A percentile compares a stretch with the other conserved stretches of the same genome.
Evolutionary conservation across 2,113 vertebrate genomes (phyloP).

Genomic region (Phaethornis superciliosus): DNA sequence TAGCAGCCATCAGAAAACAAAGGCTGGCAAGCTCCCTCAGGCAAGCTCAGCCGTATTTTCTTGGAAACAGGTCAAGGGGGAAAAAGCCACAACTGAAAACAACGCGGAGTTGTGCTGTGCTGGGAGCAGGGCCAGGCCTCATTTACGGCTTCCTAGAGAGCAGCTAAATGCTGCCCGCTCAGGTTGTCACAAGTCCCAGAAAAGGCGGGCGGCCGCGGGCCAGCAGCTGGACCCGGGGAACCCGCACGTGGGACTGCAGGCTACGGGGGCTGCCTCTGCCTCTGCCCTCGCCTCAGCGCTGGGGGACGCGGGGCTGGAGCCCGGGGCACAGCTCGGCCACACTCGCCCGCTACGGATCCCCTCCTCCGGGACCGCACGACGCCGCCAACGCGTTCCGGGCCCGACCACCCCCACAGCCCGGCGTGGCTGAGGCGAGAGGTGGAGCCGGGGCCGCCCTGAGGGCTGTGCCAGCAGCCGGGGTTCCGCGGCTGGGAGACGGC

Average conservation of each 20-base stretch:
- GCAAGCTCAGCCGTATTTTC: not conserved
- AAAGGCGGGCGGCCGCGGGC: not conserved
- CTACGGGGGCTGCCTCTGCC: too few species aligned
- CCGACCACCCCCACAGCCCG: not conserved
- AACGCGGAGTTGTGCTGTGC: not conserved
- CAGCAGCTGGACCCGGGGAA: not conserved
- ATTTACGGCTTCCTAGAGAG: conserved; percentile 25
- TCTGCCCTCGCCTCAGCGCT: too few species aligned
- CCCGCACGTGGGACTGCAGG: not conserved
- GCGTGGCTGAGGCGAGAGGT: not conserved
- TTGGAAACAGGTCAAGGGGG: conserved; percentile 32
- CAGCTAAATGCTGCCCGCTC: not conserved
- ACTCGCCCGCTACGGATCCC: not conserved
- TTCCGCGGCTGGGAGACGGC: too few species aligned
- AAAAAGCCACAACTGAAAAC: not conserved
- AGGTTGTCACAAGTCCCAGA: not conserved
- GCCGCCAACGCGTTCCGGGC: too few species aligned
- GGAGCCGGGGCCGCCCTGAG: not conserved
- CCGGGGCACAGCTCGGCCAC: not conserved
- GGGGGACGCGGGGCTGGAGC: not conserved
- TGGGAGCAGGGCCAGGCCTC: not conserved
- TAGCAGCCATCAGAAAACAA: conserved; percentile 15
- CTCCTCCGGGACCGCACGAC: not conserved
- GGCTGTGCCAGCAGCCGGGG: too few species aligned
- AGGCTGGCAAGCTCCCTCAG: not conserved